These are phyloP conservation scores for Vespertilio murinus DNA, from an alignment of 2,797 vertebrate species.

Conservation along the genomic window DNA sequence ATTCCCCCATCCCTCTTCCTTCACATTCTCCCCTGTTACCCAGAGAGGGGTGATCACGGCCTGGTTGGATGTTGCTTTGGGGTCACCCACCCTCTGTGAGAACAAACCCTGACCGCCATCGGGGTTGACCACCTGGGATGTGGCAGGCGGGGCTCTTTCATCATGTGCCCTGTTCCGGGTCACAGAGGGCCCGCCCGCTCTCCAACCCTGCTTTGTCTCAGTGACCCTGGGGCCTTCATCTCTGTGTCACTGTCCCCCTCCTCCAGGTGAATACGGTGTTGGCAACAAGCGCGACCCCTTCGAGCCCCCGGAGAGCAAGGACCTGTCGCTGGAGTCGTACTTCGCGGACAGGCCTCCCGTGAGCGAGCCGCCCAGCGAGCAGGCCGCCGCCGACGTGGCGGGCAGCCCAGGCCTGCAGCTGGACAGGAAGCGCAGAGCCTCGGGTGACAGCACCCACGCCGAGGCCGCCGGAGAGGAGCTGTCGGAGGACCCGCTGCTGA, in stretches of 20 bases:
- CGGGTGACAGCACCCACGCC: slow-evolving; percentile 87
- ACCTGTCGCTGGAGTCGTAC: slow-evolving; percentile 81
- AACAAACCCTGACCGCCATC: slow-evolving; percentile 59
- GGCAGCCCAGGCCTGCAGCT: slow-evolving; percentile 83
- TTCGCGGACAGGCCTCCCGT: slow-evolving; percentile 82
- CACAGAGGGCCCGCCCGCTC: neutral
- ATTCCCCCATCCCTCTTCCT: neutral
- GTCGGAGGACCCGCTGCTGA: slow-evolving; percentile 82
- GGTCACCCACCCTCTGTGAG: slow-evolving; percentile 53
- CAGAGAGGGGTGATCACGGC: neutral
- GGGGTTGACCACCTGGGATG: slow-evolving; percentile 56
- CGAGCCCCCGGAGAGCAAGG: slow-evolving; percentile 83
- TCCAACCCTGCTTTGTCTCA: neutral
- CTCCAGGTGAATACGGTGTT: slow-evolving; percentile 81
- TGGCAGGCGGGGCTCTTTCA: slow-evolving; percentile 53
- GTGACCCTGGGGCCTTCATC: slow-evolving; percentile 60
- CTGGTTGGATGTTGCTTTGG: neutral
- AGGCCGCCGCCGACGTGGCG: slow-evolving; percentile 78
- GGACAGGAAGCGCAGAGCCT: slow-evolving; percentile 90
- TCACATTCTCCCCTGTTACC: neutral
- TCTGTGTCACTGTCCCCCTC: slow-evolving; percentile 29
- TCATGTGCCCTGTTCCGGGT: neutral
- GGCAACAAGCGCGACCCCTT: slow-evolving; percentile 82
- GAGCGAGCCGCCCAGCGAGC: slow-evolving; percentile 81
- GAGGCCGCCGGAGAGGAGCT: slow-evolving; percentile 83